phyloP scores from a whole-genome alignment of 2,113 vertebrate genomes.

The Tenrec ecaudatus region DNA sequence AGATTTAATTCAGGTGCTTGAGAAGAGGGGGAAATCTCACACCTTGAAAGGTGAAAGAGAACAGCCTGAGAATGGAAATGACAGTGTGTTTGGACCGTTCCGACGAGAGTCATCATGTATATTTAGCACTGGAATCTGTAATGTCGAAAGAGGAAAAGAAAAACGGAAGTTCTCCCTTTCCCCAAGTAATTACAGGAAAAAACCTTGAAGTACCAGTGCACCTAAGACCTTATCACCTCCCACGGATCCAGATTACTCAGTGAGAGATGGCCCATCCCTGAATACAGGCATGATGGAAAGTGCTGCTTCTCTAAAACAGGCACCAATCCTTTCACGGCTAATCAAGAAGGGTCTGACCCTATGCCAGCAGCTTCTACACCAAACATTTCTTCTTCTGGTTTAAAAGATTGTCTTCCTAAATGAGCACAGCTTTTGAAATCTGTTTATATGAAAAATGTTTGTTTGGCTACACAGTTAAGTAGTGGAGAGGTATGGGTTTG shows the following conservation, averaged over 20 bases:
- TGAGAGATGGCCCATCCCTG: neutral
- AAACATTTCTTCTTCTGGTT: slow-evolving; percentile 1
- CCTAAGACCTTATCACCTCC: slow-evolving; percentile 77
- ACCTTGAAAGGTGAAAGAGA: slow-evolving; percentile 93
- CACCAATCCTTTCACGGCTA: slow-evolving; percentile 89
- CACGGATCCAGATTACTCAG: slow-evolving; percentile 68
- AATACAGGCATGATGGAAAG: slow-evolving; percentile 34
- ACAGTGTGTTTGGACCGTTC: slow-evolving; percentile 92
- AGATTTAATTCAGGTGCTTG: slow-evolving; percentile 92
- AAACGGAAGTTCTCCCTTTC: slow-evolving; percentile 90
- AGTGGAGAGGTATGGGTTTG: slow-evolving; percentile 98
- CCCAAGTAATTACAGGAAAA: slow-evolving; percentile 96
- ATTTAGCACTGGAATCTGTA: slow-evolving; percentile 93
- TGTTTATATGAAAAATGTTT: slow-evolving; percentile 96
- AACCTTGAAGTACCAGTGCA: slow-evolving; percentile 87
- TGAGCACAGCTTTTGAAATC: slow-evolving; percentile 95
- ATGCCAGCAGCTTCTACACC: slow-evolving; percentile 83
- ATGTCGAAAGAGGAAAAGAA: slow-evolving; percentile 93
- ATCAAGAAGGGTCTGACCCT: slow-evolving; percentile 87
- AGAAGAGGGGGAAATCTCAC: slow-evolving; percentile 94
- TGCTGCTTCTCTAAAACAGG: slow-evolving; percentile 82
- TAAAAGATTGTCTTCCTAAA: slow-evolving; percentile 86
- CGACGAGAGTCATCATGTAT: slow-evolving; percentile 93
- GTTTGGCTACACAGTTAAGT: slow-evolving; percentile 94
- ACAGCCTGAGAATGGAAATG: slow-evolving; percentile 90